A percentile compares a stretch with the other conserved stretches of the same genome.
phyloP scores from a whole-genome alignment of 2,113 vertebrate genomes.

The Ascaphus truei region DNA sequence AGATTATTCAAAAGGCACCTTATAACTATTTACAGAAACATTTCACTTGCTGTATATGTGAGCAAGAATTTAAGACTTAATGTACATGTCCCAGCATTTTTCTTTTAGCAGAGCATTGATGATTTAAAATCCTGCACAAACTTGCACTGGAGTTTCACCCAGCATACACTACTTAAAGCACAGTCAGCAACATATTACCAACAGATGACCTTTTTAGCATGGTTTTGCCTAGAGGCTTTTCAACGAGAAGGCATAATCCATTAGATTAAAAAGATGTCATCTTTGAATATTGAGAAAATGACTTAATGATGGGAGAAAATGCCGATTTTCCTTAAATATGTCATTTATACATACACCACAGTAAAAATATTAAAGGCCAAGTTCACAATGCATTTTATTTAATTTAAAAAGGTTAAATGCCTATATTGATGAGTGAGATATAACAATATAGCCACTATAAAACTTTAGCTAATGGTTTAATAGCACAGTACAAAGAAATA shows the following conservation, averaged over 20 bases:
- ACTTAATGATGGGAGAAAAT: neutral
- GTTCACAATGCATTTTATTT: too few species aligned
- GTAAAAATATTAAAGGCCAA: too few species aligned
- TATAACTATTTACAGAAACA: neutral
- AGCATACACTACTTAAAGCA: neutral
- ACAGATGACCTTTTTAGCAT: conserved; percentile 26
- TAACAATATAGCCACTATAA: too few species aligned
- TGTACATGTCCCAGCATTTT: neutral
- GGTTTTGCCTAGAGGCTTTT: conserved; percentile 23
- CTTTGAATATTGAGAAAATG: neutral
- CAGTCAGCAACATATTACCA: neutral
- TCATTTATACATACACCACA: too few species aligned
- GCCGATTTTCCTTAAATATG: too few species aligned
- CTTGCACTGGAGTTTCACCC: conserved; percentile 9
- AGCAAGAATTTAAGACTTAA: neutral
- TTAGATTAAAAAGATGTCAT: conserved; percentile 25
- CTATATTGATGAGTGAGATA: too few species aligned
- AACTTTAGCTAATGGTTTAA: too few species aligned
- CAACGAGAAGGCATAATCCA: conserved; percentile 25
- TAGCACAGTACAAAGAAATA: too few species aligned
- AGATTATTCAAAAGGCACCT: neutral
- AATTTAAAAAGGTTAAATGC: too few species aligned
- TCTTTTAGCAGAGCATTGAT: neutral
- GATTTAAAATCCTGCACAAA: conserved; percentile 21
- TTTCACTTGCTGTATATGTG: neutral